A percentile compares a stretch with the other conserved stretches of the same genome.
Conservation (phyloP, 2,113 vertebrate genomes). For the Eurypyga helias region DNA sequence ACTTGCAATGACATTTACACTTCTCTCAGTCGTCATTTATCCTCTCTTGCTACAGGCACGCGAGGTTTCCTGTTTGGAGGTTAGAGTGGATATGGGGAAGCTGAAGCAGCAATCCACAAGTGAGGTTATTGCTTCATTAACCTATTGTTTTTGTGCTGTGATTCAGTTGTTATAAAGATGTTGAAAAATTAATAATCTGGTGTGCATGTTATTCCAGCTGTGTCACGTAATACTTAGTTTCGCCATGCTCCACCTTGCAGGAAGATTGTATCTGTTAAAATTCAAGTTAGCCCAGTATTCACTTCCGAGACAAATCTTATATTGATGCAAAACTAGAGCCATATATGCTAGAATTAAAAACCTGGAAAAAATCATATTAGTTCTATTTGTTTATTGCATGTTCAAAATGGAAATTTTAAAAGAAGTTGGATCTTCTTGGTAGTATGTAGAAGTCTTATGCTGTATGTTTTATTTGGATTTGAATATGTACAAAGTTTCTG, state of each 20-base stretch:
- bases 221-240: background rate
- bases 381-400: background rate
- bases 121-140: constrained; percentile 65
- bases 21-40: background rate
- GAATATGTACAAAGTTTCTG: background rate
- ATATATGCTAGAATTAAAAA: background rate
- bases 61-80: constrained; percentile 76
- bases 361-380: background rate
- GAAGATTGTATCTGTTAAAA: background rate
- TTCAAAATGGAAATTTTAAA: background rate
- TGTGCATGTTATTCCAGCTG: background rate
- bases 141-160: background rate
- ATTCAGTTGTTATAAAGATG: background rate
- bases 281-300: background rate
- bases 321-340: background rate
- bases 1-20: background rate
- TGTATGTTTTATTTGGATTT: background rate
- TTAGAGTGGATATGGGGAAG: constrained; percentile 58
- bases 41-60: constrained; percentile 68
- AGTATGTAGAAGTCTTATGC: background rate
- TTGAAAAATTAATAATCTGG: constrained; percentile 5
- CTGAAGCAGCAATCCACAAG: constrained; percentile 66
- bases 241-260: background rate
- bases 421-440: background rate
- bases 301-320: background rate